Conservation (phyloP, 2,888 invertebrate species). For the Apamea crenata region DNA sequence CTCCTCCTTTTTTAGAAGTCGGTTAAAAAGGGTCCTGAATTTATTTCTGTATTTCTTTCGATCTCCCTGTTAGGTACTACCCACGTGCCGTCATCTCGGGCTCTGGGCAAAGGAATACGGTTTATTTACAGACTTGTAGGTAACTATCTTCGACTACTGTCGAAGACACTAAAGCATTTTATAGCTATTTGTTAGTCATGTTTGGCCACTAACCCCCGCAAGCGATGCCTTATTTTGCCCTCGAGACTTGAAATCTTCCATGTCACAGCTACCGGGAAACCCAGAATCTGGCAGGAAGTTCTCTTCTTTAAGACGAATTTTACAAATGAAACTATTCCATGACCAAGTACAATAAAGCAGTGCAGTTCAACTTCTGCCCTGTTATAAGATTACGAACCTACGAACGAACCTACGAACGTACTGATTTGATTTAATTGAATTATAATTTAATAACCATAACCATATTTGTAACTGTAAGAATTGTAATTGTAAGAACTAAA, state of each 20-base stretch:
- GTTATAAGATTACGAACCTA: too few relatives aligned
- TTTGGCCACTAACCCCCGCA: not conserved
- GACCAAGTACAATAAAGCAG: too few relatives aligned
- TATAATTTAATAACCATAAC: too few relatives aligned
- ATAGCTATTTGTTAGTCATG: too few relatives aligned
- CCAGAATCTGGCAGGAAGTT: not conserved
- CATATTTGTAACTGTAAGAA: too few relatives aligned
- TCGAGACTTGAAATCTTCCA: not conserved
- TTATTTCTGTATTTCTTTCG: slow-evolving; percentile 5
- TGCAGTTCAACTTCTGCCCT: too few relatives aligned
- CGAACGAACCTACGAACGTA: too few relatives aligned
- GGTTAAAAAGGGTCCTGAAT: not conserved
- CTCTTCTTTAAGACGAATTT: not conserved
- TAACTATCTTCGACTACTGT: not conserved
- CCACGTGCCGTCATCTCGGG: rapidly evolving
- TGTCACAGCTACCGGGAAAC: not conserved
- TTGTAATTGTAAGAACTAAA: too few relatives aligned
- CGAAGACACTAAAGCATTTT: not conserved
- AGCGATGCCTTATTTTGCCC: not conserved
- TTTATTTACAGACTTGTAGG: not conserved
- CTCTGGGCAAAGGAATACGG: not conserved
- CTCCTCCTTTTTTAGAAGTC: too few relatives aligned
- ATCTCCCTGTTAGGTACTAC: too few relatives aligned
- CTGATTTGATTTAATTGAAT: too few relatives aligned
- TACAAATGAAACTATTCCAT: too few relatives aligned